Percentiles rank a stretch among this genome's conserved stretches.
phyloP scores from a whole-genome alignment of 37 sponge, comb jelly and placozoan genomes.

The Cliona cf. orientalis region DNA sequence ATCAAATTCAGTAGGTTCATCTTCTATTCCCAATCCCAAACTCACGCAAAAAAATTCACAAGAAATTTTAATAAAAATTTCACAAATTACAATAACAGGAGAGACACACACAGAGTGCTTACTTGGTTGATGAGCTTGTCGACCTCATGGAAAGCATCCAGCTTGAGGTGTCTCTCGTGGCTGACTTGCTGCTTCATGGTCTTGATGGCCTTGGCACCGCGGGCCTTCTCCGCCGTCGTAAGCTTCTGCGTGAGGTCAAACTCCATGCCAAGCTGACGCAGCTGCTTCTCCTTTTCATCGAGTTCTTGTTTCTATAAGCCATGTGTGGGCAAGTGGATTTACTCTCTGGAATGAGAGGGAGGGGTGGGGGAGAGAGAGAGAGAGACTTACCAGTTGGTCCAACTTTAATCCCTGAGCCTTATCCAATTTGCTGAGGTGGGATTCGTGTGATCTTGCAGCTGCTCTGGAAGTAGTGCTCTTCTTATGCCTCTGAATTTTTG shows the following conservation, averaged over 20 bases:
- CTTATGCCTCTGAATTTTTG: conserved; percentile 66
- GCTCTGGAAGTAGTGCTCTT: conserved; percentile 10
- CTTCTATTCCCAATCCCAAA: too few species aligned
- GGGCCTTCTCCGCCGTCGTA: not conserved
- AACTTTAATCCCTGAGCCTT: conserved; percentile 16
- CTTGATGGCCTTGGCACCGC: conserved; percentile 3
- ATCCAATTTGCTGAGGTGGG: conserved; percentile 18
- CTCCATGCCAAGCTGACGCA: too few species aligned
- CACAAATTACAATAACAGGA: not conserved
- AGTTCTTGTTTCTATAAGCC: conserved; percentile 38
- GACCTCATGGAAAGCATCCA: conserved; percentile 82
- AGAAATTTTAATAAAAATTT: not conserved
- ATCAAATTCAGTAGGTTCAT: too few species aligned
- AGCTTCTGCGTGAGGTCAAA: too few species aligned
- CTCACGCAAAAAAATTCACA: too few species aligned
- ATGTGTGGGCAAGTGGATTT: conserved; percentile 3
- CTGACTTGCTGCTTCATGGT: conserved; percentile 60
- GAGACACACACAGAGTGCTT: too few species aligned
- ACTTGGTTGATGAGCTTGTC: conserved; percentile 72
- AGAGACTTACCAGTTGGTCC: conserved; percentile 54
- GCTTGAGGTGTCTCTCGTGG: conserved; percentile 76
- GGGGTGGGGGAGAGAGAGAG: too few species aligned
- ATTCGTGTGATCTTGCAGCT: conserved; percentile 24
- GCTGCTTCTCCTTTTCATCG: conserved; percentile 31
- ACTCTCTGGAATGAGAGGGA: too few species aligned